These are phyloP conservation scores for Drosophila fuyamai DNA, from an alignment of 1,140 invertebrate genomes.

Conservation along the genomic window DNA sequence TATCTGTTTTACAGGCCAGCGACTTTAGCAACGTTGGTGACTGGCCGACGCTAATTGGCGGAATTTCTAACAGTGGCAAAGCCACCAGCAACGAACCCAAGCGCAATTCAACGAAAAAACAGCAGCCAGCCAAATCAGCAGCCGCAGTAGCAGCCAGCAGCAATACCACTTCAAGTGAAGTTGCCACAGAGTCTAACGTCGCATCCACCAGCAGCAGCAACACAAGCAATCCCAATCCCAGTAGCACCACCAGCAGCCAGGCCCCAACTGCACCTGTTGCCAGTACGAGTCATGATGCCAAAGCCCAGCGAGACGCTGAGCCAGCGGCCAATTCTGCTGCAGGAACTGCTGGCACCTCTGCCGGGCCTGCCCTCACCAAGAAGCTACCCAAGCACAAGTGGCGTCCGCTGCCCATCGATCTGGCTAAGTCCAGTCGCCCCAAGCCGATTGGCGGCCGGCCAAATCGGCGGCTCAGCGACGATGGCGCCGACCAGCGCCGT, in stretches of 20 bases:
- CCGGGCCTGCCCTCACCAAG: constrained; percentile 76
- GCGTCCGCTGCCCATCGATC: constrained; percentile 90
- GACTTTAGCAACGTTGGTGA: constrained; percentile 90
- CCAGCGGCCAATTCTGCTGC: constrained; percentile 55
- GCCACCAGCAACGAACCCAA: constrained; percentile 79
- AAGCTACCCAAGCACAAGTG: constrained; percentile 90
- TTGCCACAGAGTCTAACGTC: constrained; percentile 47
- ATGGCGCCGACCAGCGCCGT: constrained; percentile 59
- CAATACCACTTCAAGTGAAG: constrained; percentile 52
- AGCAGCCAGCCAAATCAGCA: constrained; percentile 50
- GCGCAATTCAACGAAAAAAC: constrained; percentile 73
- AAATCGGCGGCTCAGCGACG: constrained; percentile 65
- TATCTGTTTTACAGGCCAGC: constrained; percentile 86
- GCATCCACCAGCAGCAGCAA: constrained; percentile 19
- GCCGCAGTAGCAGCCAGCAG: constrained; percentile 29
- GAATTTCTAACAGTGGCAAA: constrained; percentile 76
- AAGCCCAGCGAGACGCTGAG: constrained; percentile 72
- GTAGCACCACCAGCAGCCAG: constrained; percentile 33
- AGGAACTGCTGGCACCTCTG: constrained; percentile 63
- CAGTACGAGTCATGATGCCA: constrained; percentile 77
- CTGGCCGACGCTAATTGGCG: constrained; percentile 89
- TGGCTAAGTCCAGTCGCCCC: constrained; percentile 86
- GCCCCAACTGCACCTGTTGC: constrained; percentile 35
- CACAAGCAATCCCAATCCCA: constrained; percentile 12
- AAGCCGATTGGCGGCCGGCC: constrained; percentile 76